Evolutionary conservation across 2,797 vertebrate genomes (phyloP).

Genomic region (Pseudomugil tenellus): DNA sequence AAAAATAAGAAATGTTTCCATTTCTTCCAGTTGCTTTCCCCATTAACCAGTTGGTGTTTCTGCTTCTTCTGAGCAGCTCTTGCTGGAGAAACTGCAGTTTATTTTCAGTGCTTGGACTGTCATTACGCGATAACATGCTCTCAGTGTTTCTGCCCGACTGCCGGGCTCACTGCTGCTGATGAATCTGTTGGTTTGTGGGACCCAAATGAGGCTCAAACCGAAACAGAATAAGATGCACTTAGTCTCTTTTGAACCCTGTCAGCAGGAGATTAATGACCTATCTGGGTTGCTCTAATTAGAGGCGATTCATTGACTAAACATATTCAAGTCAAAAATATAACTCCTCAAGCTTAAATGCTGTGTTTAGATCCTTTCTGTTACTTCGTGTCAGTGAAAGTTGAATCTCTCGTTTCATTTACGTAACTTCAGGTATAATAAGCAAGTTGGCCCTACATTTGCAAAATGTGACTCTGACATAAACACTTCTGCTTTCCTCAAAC

Average conservation of each 20-base stretch:
- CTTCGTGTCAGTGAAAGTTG: constrained; percentile 1
- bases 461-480: not conserved
- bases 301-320: constrained; percentile 15
- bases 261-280: constrained; percentile 41
- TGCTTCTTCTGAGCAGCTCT: constrained; percentile 39
- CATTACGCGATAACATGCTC: constrained; percentile 61
- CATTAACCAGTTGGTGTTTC: constrained; percentile 6
- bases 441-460: not conserved
- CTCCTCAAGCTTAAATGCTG: constrained; percentile 14
- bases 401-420: not conserved
- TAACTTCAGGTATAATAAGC: not conserved
- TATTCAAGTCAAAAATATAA: constrained; percentile 18
- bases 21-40: constrained; percentile 27
- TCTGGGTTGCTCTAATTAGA: constrained; percentile 50
- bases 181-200: constrained; percentile 44
- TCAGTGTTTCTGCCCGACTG: constrained; percentile 59
- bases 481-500: not conserved
- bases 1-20: constrained; percentile 10
- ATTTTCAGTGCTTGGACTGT: constrained; percentile 50
- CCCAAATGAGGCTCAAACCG: constrained; percentile 38
- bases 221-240: constrained; percentile 39
- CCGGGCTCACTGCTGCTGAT: constrained; percentile 36
- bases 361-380: constrained; percentile 15
- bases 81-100: constrained; percentile 48
- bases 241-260: constrained; percentile 24